Evolutionary conservation across 2,888 invertebrate genomes (phyloP), one percentile per base, ranked within the genome.

Genomic region (Acronicta alni): DNA sequence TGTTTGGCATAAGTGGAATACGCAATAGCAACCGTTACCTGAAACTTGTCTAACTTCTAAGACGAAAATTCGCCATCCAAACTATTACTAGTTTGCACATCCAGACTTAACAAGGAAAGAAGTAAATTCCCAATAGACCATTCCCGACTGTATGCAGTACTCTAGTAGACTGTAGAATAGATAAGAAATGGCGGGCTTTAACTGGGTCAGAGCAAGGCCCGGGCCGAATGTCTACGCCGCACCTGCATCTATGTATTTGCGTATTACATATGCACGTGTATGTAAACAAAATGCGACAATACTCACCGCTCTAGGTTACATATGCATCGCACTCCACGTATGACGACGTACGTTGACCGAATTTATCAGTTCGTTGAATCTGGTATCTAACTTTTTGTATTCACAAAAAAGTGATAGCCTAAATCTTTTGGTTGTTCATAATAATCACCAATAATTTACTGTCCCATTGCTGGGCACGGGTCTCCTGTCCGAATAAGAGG

Each of bases 261-360:
- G 39, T 58, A 51, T 62, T 66, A 58, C 62, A 48, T 64, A 59
- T 60, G 59, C 58, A 58, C 53, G 46, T 53, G 55, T 67, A 72
- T 74, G 77, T 83, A 80, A 81, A 82, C 83, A 82, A 80, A 81
- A 73, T 74, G 77, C 73, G 72, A 79, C 81, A 77, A 80, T 80
- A 71, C 77, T 75, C 66, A 70, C 60, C 54, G 65, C 71, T 74
- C 67, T 79, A 69, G 72, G 77, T 77, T 78, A 74, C 77, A 71
- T 67, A 74, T 77, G 80, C 75, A 76, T 60, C 67, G 69, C 59
- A 54, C 58, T 63, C 75, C 61, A 75, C 68, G 76, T 79, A 72
- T 75, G 80, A 76, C 75, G 62, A 75, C 68, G 76, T 79, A 72
- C 75, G 80, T 77, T 75, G 75, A 82, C 81, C 82, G 69, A 81